These are phyloP conservation scores for Aproaerema taeniolella DNA, from an alignment of 2,888 invertebrate species.

Conservation along the genomic window DNA sequence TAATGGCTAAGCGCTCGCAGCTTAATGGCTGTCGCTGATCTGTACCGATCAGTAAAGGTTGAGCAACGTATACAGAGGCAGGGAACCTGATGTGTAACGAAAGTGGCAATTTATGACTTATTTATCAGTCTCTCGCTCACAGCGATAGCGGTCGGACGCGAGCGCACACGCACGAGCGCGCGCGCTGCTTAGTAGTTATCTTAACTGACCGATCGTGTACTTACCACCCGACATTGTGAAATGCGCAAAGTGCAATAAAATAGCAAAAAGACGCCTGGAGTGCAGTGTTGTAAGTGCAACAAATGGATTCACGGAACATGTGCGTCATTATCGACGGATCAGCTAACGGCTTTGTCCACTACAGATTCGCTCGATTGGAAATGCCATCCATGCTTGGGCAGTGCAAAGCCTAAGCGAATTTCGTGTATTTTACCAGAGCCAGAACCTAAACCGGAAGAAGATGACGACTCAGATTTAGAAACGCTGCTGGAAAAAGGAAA, in stretches of 20 bases:
- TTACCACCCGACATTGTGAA: slow-evolving; percentile 5
- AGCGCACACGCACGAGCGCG: background rate
- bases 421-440: slow-evolving; percentile 10
- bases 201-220: background rate
- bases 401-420: slow-evolving; percentile 4
- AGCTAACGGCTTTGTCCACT: slow-evolving; percentile 7
- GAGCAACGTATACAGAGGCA: no score
- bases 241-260: slow-evolving; percentile 11
- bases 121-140: background rate
- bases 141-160: background rate
- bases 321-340: slow-evolving; percentile 8
- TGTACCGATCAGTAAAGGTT: no score
- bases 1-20: no score
- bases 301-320: slow-evolving; percentile 15
- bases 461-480: background rate
- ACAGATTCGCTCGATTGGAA: slow-evolving; percentile 17
- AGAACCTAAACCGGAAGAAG: slow-evolving; percentile 7
- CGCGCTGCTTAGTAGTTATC: no score
- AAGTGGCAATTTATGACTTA: no score
- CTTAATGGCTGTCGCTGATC: no score
- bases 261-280: slow-evolving; percentile 15
- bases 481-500: background rate
- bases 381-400: slow-evolving; percentile 7
- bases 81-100: no score
- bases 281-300: slow-evolving; percentile 16